Conservation (phyloP, 2,888 invertebrate species). For the Ornithoptera priamus region DNA sequence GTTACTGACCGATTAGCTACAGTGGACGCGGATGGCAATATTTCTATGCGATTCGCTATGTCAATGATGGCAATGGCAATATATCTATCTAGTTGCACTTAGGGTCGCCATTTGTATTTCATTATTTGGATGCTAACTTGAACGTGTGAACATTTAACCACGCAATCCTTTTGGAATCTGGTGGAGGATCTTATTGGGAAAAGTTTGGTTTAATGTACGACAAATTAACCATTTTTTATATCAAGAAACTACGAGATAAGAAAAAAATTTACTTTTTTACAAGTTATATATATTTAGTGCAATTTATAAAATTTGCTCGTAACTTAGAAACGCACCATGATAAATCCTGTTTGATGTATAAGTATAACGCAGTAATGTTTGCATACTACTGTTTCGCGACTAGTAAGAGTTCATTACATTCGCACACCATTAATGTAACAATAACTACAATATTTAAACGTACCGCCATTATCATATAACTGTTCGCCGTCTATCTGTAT, state of each 20-base stretch:
- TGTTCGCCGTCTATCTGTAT: not conserved
- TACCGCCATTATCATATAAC: not conserved
- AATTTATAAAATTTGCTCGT: too few species aligned
- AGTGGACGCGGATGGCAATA: constrained; percentile 40
- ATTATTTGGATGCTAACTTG: constrained; percentile 10
- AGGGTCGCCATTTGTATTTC: constrained; percentile 30
- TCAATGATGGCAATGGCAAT: constrained; percentile 43
- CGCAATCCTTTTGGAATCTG: not conserved
- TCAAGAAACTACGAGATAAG: too few species aligned
- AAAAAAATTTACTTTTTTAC: too few species aligned
- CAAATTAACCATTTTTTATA: too few species aligned
- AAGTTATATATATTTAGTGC: too few species aligned
- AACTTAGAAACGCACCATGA: too few species aligned
- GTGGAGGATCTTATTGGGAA: not conserved
- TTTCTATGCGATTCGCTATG: constrained; percentile 40
- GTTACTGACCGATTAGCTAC: constrained; percentile 58
- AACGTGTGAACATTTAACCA: constrained; percentile 12
- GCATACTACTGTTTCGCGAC: too few species aligned
- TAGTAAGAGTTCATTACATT: not conserved
- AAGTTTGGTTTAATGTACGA: too few species aligned
- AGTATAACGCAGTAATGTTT: too few species aligned
- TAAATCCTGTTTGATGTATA: too few species aligned
- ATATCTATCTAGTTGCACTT: constrained; percentile 50
- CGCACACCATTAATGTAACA: not conserved
- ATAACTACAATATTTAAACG: not conserved